Conservation (phyloP, 64 coral and sea anemone species). For the Hydrozoanthus tunicans region DNA sequence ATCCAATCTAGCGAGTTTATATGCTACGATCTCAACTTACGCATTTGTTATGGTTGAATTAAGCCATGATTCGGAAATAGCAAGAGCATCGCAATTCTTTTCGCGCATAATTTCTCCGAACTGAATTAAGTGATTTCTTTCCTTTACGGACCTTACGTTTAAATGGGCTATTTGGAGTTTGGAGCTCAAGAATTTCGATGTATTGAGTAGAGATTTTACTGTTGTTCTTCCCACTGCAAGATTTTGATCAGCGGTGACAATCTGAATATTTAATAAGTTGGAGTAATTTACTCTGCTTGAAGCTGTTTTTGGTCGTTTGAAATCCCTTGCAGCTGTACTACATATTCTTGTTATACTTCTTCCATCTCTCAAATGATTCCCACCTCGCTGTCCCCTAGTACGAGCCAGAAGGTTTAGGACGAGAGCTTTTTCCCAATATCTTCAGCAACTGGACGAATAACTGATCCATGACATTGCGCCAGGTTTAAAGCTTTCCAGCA, state of each 20-base stretch:
- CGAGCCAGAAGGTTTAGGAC: background rate
- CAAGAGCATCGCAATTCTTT: constrained; percentile 4
- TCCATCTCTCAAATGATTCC: constrained; percentile 2
- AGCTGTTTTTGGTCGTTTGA: background rate
- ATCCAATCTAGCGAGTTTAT: constrained; percentile 14
- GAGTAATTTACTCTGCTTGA: background rate
- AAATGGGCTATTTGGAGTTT: constrained; percentile 16
- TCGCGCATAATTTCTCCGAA: constrained; percentile 1
- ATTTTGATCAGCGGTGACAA: background rate
- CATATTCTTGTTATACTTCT: background rate
- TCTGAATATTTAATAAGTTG: constrained; percentile 18
- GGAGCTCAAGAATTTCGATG: background rate
- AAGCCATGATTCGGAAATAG: constrained; percentile 39
- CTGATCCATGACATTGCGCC: background rate
- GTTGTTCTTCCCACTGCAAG: background rate
- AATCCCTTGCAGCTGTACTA: background rate
- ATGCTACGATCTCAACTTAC: constrained; percentile 24
- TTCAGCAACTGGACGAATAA: background rate
- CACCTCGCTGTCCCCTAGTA: background rate
- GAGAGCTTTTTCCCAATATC: background rate
- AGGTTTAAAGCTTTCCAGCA: constrained; percentile 34
- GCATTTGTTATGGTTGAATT: constrained; percentile 37
- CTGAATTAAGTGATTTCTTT: constrained; percentile 27
- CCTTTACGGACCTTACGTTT: background rate
- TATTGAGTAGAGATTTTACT: background rate